Evolutionary conservation across 1,140 invertebrate species (phyloP).

Genomic region (Trichogramma pretiosum): DNA sequence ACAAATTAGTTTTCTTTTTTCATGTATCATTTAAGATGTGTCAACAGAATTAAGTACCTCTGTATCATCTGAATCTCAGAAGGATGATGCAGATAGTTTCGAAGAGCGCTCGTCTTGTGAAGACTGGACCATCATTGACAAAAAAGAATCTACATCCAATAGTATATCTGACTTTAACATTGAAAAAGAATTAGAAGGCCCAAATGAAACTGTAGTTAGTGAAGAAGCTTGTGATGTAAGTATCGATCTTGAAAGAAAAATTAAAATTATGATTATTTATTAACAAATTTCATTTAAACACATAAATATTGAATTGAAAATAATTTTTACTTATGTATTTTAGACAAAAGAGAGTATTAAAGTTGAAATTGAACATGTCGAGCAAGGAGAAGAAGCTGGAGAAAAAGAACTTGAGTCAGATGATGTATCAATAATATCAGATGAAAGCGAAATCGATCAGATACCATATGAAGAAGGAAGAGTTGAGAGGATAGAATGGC

Average conservation of each 20-base stretch:
- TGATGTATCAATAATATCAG: slow-evolving; percentile 14
- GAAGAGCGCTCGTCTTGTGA: slow-evolving; percentile 11
- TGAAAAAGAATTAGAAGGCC: neutral
- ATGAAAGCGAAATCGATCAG: slow-evolving; percentile 14
- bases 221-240: slow-evolving; percentile 6
- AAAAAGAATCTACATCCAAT: slow-evolving; percentile 5
- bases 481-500: slow-evolving; percentile 14
- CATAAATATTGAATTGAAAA: neutral
- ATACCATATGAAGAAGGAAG: neutral
- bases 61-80: no score
- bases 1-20: no score
- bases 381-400: slow-evolving; percentile 3
- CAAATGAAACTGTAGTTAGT: neutral
- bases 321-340: neutral
- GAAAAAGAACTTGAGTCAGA: slow-evolving; percentile 12
- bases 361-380: neutral
- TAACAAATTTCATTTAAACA: neutral
- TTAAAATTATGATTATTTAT: neutral
- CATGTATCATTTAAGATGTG: no score
- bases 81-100: slow-evolving; percentile 11
- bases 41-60: no score
- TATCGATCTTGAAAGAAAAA: neutral
- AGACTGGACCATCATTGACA: slow-evolving; percentile 16
- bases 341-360: neutral
- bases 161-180: neutral